These are phyloP conservation scores for Nicator chloris DNA, from an alignment of 2,113 vertebrate species.

Conservation along the genomic window DNA sequence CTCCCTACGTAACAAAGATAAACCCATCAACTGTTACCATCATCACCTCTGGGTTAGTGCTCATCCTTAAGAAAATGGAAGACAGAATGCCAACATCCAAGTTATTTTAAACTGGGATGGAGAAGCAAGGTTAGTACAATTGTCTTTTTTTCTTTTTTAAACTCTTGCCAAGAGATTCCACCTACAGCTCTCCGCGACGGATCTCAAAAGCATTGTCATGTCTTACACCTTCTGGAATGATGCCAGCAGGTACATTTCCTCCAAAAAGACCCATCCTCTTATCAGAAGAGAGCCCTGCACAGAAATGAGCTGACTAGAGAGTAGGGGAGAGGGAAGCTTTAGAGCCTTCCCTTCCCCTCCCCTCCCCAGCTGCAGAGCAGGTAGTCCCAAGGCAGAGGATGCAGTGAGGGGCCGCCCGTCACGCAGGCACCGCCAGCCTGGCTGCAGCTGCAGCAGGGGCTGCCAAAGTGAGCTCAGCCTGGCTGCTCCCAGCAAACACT, in stretches of 20 bases:
- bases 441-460: fast-evolving
- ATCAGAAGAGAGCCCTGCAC: fast-evolving
- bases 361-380: neutral
- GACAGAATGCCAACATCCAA: neutral
- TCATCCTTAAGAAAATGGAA: neutral
- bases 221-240: neutral
- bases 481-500: neutral
- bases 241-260: neutral
- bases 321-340: neutral
- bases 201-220: neutral
- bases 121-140: neutral
- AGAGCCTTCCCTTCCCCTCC: neutral
- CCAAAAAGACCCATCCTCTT: neutral
- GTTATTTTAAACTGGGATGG: neutral
- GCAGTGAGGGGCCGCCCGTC: fast-evolving
- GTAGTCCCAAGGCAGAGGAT: neutral
- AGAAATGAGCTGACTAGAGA: neutral
- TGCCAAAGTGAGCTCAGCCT: neutral
- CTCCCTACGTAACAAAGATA: neutral
- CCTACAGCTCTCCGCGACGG: neutral
- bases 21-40: neutral
- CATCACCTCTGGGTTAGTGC: neutral
- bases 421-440: fast-evolving
- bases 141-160: neutral
- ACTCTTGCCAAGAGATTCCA: neutral